Conservation (phyloP, 2,797 vertebrate species). For the Darevskia mixta region DNA sequence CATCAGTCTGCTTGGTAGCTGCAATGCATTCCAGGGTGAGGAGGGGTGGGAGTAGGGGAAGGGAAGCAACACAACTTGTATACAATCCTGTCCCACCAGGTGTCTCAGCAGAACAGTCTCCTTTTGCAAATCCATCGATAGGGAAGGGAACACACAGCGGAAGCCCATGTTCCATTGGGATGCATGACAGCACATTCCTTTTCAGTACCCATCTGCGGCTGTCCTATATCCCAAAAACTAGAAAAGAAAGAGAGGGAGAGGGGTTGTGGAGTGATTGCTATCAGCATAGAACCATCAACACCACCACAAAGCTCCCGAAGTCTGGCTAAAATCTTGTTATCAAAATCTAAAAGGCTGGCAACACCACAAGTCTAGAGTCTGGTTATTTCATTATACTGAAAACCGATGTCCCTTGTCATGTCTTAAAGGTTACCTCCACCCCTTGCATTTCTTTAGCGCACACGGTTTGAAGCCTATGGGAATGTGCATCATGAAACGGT, state of each 20-base stretch:
- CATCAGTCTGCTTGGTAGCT: background rate
- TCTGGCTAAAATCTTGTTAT: background rate
- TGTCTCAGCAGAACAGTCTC: slow-evolving; percentile 21
- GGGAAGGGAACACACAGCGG: slow-evolving; percentile 15
- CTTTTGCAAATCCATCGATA: slow-evolving; percentile 30
- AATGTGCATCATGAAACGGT: background rate
- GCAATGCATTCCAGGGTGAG: background rate
- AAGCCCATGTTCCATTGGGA: slow-evolving; percentile 13
- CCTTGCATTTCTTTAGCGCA: background rate
- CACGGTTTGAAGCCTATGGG: background rate
- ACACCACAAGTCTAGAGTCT: background rate
- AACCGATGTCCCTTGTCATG: background rate
- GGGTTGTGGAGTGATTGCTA: background rate
- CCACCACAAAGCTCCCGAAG: background rate
- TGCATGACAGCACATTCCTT: slow-evolving; percentile 22
- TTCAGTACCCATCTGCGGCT: background rate
- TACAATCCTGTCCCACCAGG: background rate
- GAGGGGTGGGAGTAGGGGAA: too few relatives aligned
- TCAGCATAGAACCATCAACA: background rate
- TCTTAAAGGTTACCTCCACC: background rate
- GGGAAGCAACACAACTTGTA: background rate
- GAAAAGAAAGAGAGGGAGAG: background rate
- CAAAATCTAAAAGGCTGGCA: background rate
- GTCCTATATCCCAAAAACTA: slow-evolving; percentile 12
- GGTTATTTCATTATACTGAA: background rate